Evolutionary conservation across 1,140 invertebrate species (phyloP).

Genomic region (Pinna nobilis): DNA sequence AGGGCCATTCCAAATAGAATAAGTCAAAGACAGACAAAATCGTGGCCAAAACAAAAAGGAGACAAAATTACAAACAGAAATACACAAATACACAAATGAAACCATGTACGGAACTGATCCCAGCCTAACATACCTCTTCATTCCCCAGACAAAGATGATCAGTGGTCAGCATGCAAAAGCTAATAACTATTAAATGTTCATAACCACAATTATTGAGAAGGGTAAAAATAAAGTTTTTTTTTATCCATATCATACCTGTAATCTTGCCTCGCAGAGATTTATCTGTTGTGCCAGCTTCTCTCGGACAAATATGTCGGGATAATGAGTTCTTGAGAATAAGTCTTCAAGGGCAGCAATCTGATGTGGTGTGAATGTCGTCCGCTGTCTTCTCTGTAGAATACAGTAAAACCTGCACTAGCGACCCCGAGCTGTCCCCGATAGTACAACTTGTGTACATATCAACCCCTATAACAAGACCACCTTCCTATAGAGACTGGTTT

Average conservation of each 20-base stretch:
- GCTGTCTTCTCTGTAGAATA: conserved; percentile 85
- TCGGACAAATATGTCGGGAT: conserved; percentile 91
- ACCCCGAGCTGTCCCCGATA: neutral
- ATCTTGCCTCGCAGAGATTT: conserved; percentile 91
- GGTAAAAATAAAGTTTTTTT: neutral
- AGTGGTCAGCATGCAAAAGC: neutral
- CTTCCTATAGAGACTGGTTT: too few species aligned
- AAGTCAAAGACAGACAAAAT: too few species aligned
- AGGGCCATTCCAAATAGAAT: too few species aligned
- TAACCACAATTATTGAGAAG: neutral
- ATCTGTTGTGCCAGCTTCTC: conserved; percentile 91
- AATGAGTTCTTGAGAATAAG: conserved; percentile 94
- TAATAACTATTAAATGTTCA: too few species aligned
- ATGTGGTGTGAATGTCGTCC: conserved; percentile 94
- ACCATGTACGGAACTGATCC: neutral
- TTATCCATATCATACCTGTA: conserved; percentile 88
- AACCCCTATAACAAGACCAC: too few species aligned
- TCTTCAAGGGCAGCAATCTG: conserved; percentile 94
- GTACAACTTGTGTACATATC: conserved; percentile 7
- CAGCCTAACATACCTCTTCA: too few species aligned
- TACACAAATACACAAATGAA: too few species aligned
- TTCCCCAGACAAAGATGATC: neutral
- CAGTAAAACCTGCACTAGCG: conserved; percentile 1
- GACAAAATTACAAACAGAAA: too few species aligned
- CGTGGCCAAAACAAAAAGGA: too few species aligned